Evolutionary conservation across 2,797 vertebrate species (phyloP).

Genomic region (Gorsachius magnificus): DNA sequence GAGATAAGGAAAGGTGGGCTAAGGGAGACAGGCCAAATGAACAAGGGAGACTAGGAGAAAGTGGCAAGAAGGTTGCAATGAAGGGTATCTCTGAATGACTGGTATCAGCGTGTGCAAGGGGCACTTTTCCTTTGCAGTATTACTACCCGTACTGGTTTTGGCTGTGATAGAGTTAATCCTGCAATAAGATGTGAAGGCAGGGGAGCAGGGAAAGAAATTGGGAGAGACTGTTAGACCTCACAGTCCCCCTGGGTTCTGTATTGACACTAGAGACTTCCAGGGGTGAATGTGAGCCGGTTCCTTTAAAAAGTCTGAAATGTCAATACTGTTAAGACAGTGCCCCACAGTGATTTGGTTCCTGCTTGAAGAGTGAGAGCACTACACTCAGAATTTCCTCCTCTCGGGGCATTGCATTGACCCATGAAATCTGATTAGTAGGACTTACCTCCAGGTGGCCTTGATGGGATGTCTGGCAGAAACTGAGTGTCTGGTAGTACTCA

Average conservation of each 20-base stretch:
- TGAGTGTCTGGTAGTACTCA: neutral
- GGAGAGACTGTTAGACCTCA: neutral
- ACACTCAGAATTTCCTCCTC: constrained; percentile 16
- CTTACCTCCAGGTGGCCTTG: constrained; percentile 39
- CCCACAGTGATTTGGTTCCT: constrained; percentile 20
- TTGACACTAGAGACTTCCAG: neutral
- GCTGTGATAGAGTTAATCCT: neutral
- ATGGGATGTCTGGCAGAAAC: neutral
- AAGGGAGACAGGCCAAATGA: neutral
- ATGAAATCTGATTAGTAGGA: constrained; percentile 55
- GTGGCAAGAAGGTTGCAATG: neutral
- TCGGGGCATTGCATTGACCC: constrained; percentile 14
- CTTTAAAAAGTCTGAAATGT: constrained; percentile 6
- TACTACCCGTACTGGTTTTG: neutral
- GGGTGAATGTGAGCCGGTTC: neutral
- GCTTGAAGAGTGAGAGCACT: neutral
- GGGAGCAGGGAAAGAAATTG: neutral
- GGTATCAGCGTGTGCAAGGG: neutral
- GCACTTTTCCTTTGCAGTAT: neutral
- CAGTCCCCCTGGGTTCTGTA: neutral
- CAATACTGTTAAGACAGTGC: constrained; percentile 5
- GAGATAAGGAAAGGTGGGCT: neutral
- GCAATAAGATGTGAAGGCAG: neutral
- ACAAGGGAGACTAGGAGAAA: neutral
- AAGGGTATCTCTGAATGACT: neutral